phyloP scores from a whole-genome alignment of 2,888 invertebrate species.

The Watsonalla binaria region DNA sequence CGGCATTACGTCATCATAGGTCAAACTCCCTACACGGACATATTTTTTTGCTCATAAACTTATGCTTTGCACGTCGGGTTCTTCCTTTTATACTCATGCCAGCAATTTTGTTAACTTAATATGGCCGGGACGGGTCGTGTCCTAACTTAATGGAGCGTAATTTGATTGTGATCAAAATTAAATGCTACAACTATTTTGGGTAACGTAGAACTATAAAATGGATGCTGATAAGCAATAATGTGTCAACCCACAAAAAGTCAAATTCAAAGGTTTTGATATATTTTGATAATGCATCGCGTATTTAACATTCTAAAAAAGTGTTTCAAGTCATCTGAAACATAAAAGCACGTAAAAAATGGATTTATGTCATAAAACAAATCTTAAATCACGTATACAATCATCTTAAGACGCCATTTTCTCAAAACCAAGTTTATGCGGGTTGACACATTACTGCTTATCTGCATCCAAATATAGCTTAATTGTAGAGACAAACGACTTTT shows the following conservation, averaged over 20 bases:
- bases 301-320: no score
- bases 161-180: slow-evolving; percentile 54
- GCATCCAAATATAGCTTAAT: slow-evolving; percentile 21
- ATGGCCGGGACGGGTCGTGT: slow-evolving; percentile 48
- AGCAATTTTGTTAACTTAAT: slow-evolving; percentile 61
- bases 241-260: no score
- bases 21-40: slow-evolving; percentile 69
- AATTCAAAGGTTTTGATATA: no score
- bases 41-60: slow-evolving; percentile 68
- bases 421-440: no score
- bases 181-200: slow-evolving; percentile 29
- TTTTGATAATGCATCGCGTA: no score
- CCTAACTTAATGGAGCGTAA: slow-evolving; percentile 57
- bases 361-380: no score
- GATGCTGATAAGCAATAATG: no score
- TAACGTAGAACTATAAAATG: slow-evolving; percentile 29
- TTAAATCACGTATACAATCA: no score
- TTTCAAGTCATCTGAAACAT: no score
- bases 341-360: no score
- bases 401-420: no score
- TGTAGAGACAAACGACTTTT: slow-evolving; percentile 20
- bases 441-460: no score
- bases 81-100: slow-evolving; percentile 67
- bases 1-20: slow-evolving; percentile 75
- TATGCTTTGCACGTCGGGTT: slow-evolving; percentile 66